Evolutionary conservation across 1,140 invertebrate species (phyloP).

Genomic region (Ericerus pela): DNA sequence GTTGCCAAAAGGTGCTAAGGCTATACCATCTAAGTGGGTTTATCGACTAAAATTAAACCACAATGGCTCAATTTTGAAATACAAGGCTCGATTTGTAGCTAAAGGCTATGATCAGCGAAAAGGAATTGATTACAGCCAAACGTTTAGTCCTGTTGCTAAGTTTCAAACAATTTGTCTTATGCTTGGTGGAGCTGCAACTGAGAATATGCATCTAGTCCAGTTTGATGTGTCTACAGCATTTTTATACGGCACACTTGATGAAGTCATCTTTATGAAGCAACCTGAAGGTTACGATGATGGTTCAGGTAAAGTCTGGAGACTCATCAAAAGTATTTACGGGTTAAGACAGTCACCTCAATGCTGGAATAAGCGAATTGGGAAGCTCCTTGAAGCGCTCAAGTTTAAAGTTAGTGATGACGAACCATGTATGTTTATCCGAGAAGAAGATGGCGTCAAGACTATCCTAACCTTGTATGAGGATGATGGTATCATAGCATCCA

Average conservation of each 20-base stretch:
- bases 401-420: no score
- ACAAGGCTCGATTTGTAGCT: conserved; percentile 14
- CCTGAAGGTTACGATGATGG: conserved; percentile 15
- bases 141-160: conserved; percentile 15
- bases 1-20: no score
- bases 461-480: no score
- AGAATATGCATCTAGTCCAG: conserved; percentile 27
- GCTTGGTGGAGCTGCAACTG: conserved; percentile 2
- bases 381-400: no score
- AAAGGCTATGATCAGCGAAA: conserved; percentile 13
- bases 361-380: conserved; percentile 24
- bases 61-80: no score
- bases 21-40: no score
- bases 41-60: no score
- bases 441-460: no score
- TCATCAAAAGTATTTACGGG: conserved; percentile 26
- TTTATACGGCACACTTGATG: conserved; percentile 26
- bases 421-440: no score
- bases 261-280: conserved; percentile 29
- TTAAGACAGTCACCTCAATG: conserved; percentile 24
- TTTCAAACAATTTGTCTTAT: conserved; percentile 2
- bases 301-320: conserved; percentile 21
- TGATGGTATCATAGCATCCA: no score
- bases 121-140: conserved; percentile 6
- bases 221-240: conserved; percentile 32